Conservation (phyloP, 2,888 invertebrate species). For the Melieria crassipennis region DNA sequence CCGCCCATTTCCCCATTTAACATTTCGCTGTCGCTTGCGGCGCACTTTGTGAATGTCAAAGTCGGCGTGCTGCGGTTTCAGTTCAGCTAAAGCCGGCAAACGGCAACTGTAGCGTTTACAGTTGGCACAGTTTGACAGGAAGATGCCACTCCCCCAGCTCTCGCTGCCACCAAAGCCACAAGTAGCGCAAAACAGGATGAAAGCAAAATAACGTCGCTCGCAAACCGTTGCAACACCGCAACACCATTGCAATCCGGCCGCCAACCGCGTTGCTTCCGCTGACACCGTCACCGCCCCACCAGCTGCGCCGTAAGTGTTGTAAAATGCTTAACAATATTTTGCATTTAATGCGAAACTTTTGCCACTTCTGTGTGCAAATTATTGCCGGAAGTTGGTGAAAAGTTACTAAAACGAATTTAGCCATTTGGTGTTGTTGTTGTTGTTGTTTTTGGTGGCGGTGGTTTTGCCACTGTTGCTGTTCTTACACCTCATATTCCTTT, state of each 20-base stretch:
- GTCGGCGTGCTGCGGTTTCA: no score
- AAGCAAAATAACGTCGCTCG: no score
- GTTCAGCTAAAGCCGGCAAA: no score
- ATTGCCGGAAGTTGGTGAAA: conserved; percentile 12
- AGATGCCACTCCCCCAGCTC: no score
- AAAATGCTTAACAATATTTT: conserved; percentile 29
- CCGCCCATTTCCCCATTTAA: background rate
- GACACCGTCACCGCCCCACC: background rate
- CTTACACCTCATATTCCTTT: background rate
- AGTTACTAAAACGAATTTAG: conserved; percentile 7
- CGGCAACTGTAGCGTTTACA: no score
- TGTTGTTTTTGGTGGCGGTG: background rate
- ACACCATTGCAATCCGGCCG: background rate
- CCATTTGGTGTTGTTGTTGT: conserved; percentile 12
- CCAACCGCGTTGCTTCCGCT: background rate
- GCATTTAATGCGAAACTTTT: conserved; percentile 29
- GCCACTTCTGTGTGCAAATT: conserved; percentile 22
- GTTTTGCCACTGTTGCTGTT: no score
- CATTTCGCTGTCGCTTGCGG: no score
- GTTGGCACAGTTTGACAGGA: no score
- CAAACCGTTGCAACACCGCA: background rate
- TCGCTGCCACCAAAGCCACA: no score
- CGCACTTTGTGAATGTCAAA: no score
- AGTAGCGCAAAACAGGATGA: no score
- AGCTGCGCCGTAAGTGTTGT: conserved; percentile 8